A percentile compares a stretch with the other conserved stretches of the same genome.
Conservation (phyloP, 2,797 vertebrate species). For the Echiichthys vipera region DNA sequence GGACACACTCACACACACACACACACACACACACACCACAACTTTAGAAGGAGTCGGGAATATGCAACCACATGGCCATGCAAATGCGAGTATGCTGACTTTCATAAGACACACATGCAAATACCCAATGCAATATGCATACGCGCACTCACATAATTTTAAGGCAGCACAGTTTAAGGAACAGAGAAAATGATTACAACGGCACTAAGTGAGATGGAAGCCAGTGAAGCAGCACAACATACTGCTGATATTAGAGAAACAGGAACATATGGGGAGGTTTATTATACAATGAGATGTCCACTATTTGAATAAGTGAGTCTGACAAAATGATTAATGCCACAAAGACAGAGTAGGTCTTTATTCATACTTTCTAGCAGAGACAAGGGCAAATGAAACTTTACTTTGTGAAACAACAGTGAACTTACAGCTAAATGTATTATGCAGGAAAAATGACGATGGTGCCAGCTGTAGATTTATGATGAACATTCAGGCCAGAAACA, state of each 20-base stretch:
- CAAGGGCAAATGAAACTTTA: slow-evolving; percentile 16
- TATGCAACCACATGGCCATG: neutral
- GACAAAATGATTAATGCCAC: slow-evolving; percentile 65
- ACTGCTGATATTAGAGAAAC: slow-evolving; percentile 35
- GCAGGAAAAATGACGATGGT: neutral
- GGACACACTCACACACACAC: slow-evolving; percentile 51
- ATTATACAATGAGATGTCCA: slow-evolving; percentile 41
- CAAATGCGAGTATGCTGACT: neutral
- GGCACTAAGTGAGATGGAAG: slow-evolving; percentile 22
- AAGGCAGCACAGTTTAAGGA: neutral
- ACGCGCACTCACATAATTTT: neutral
- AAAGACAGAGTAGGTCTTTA: slow-evolving; percentile 31
- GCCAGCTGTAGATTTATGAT: neutral
- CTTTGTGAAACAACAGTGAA: slow-evolving; percentile 4
- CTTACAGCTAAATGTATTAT: neutral
- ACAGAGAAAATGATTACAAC: slow-evolving; percentile 26
- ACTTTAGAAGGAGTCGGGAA: slow-evolving; percentile 4
- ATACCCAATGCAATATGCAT: neutral
- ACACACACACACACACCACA: slow-evolving; percentile 25
- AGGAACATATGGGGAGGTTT: slow-evolving; percentile 50
- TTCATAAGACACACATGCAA: neutral
- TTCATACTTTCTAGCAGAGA: slow-evolving; percentile 6
- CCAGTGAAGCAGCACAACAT: slow-evolving; percentile 37
- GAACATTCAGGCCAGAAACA: neutral
- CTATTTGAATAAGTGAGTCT: slow-evolving; percentile 50